These are phyloP conservation scores for Temnothorax curvispinosus DNA, from an alignment of 1,140 invertebrate genomes.

Conservation along the genomic window DNA sequence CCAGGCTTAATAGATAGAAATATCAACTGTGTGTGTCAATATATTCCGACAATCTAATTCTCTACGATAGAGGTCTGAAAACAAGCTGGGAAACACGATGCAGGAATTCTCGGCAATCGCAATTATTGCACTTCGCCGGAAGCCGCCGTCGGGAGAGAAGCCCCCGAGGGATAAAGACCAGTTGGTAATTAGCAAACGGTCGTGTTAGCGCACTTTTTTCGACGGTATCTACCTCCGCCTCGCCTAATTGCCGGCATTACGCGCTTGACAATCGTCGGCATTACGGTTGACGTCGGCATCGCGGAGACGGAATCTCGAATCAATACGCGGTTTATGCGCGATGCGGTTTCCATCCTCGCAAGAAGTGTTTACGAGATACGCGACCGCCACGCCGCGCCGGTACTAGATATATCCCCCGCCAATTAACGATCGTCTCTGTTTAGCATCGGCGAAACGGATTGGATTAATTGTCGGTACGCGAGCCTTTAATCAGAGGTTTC, in stretches of 20 bases:
- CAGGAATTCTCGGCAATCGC: slow-evolving; percentile 30
- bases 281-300: slow-evolving; percentile 28
- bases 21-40: background rate
- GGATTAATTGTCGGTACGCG: slow-evolving; percentile 41
- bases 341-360: slow-evolving; percentile 55
- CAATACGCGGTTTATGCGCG: slow-evolving; percentile 69
- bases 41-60: slow-evolving; percentile 7
- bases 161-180: slow-evolving; percentile 62
- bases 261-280: slow-evolving; percentile 60
- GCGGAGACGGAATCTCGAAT: slow-evolving; percentile 25
- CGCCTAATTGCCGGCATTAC: slow-evolving; percentile 76
- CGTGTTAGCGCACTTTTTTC: slow-evolving; percentile 71
- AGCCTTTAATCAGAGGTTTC: slow-evolving; percentile 28
- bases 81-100: slow-evolving; percentile 11
- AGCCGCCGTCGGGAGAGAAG: slow-evolving; percentile 15
- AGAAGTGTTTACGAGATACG: slow-evolving; percentile 51
- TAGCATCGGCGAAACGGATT: slow-evolving; percentile 12
- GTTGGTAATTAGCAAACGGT: slow-evolving; percentile 79
- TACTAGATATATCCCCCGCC: slow-evolving; percentile 69
- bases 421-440: slow-evolving; percentile 54
- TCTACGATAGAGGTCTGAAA: slow-evolving; percentile 14
- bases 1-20: background rate
- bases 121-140: slow-evolving; percentile 59
- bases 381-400: slow-evolving; percentile 51
- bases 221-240: slow-evolving; percentile 24